A percentile compares a stretch with the other conserved stretches of the same genome.
These are phyloP conservation scores for Sebastes fasciatus DNA, from an alignment of 2,113 vertebrate genomes.

Conservation along the genomic window DNA sequence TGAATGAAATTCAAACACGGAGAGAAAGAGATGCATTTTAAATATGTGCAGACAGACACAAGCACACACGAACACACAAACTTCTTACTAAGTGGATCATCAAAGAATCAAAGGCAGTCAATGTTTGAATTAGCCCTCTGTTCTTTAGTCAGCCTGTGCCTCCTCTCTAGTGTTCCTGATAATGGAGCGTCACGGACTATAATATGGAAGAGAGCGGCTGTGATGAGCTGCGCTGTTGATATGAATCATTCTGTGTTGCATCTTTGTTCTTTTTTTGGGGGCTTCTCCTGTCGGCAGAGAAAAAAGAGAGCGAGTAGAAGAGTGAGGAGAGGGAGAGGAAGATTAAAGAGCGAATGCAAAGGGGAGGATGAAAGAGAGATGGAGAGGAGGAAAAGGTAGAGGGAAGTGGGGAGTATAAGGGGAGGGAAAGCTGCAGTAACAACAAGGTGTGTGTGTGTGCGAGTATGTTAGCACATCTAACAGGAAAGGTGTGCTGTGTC, in stretches of 20 bases:
- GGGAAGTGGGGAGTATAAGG: background rate
- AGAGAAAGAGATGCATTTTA: background rate
- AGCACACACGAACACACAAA: slow-evolving; percentile 20
- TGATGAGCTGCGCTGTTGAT: slow-evolving; percentile 42
- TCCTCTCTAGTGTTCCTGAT: slow-evolving; percentile 46
- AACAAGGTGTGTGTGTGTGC: slow-evolving; percentile 13
- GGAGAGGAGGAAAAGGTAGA: slow-evolving; percentile 12
- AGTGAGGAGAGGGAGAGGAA: slow-evolving; percentile 33
- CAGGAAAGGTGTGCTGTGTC: slow-evolving; percentile 39
- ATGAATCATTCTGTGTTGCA: slow-evolving; percentile 39
- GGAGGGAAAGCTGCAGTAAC: background rate
- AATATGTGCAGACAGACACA: slow-evolving; percentile 2
- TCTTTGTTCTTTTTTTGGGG: slow-evolving; percentile 5
- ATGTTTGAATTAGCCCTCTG: slow-evolving; percentile 58
- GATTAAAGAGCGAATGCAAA: slow-evolving; percentile 56
- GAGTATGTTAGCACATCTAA: slow-evolving; percentile 14
- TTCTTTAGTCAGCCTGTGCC: slow-evolving; percentile 38
- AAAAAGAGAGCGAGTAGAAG: slow-evolving; percentile 10
- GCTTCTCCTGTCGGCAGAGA: slow-evolving; percentile 19
- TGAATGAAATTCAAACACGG: slow-evolving; percentile 27
- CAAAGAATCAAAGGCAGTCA: slow-evolving; percentile 62
- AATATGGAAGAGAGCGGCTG: slow-evolving; percentile 2
- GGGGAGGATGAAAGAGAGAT: slow-evolving; percentile 62
- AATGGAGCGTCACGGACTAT: slow-evolving; percentile 17
- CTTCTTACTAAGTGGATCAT: slow-evolving; percentile 48